Conservation (phyloP, 2,113 vertebrate genomes). For the Macaca fascicularis region DNA sequence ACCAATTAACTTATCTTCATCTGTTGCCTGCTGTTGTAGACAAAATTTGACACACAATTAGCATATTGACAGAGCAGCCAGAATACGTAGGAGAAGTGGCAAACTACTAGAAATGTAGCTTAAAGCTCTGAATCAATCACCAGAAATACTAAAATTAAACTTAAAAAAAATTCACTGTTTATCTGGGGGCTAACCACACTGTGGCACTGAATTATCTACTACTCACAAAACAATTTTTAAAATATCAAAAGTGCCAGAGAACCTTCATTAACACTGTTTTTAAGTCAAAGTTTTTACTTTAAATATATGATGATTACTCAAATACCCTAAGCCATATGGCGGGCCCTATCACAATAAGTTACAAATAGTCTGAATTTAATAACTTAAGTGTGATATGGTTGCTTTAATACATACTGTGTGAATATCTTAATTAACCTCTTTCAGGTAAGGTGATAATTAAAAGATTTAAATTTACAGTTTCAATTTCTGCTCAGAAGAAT, state of each 20-base stretch:
- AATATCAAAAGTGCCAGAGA: not conserved
- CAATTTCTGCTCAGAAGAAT: slow-evolving; percentile 44
- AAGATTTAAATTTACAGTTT: slow-evolving; percentile 34
- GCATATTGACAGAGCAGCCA: not conserved
- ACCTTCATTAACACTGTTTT: slow-evolving; percentile 31
- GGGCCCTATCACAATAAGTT: slow-evolving; percentile 62
- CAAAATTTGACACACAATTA: not conserved
- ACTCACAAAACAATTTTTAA: slow-evolving; percentile 26
- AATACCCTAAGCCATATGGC: slow-evolving; percentile 31
- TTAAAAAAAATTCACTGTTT: not conserved
- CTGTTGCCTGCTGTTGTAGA: not conserved
- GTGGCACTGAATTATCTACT: not conserved
- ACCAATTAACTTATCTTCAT: not conserved
- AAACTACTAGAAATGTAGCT: slow-evolving; percentile 34
- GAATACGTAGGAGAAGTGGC: not conserved
- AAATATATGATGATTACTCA: slow-evolving; percentile 56
- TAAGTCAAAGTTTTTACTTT: not conserved
- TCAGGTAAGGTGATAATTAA: slow-evolving; percentile 44
- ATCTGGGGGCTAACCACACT: not conserved
- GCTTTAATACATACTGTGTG: slow-evolving; percentile 62
- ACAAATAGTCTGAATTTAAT: slow-evolving; percentile 70
- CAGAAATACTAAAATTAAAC: not conserved
- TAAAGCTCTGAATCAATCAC: slow-evolving; percentile 54
- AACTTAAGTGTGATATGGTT: slow-evolving; percentile 75
- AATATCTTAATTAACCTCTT: slow-evolving; percentile 45